Conservation (phyloP, 2,797 vertebrate genomes). For the Corythornis leucogaster region DNA sequence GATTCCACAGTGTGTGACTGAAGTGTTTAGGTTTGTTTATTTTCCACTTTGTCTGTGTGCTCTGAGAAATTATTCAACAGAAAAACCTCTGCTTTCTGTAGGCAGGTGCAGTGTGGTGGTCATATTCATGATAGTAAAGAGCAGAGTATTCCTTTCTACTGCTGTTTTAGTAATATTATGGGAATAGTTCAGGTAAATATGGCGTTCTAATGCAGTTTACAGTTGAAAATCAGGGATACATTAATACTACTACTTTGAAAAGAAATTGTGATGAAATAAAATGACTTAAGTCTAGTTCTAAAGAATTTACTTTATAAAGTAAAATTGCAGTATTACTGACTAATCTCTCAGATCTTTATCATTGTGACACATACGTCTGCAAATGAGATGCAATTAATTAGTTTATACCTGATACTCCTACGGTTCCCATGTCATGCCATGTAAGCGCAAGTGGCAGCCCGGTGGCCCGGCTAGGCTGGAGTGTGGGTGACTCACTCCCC, state of each 20-base stretch:
- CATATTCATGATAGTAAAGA: background rate
- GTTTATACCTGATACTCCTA: background rate
- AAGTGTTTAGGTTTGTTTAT: background rate
- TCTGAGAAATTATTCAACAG: background rate
- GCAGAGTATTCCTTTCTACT: background rate
- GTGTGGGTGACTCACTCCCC: background rate
- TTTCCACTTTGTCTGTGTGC: background rate
- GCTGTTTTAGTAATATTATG: background rate
- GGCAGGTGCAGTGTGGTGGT: background rate
- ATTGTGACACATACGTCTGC: background rate
- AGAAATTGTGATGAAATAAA: background rate
- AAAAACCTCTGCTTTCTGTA: background rate
- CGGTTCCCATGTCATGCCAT: background rate
- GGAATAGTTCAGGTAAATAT: background rate
- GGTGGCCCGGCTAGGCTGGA: background rate
- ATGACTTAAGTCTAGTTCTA: background rate
- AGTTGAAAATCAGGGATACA: background rate
- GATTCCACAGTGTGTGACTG: background rate
- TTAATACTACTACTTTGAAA: background rate
- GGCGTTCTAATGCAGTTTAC: background rate
- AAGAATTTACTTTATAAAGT: background rate
- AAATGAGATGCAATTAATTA: background rate
- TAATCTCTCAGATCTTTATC: conserved; percentile 10
- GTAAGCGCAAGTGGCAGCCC: background rate
- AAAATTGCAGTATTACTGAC: background rate